Evolutionary conservation across 1,140 invertebrate genomes (phyloP).

Genomic region (Musca domestica): DNA sequence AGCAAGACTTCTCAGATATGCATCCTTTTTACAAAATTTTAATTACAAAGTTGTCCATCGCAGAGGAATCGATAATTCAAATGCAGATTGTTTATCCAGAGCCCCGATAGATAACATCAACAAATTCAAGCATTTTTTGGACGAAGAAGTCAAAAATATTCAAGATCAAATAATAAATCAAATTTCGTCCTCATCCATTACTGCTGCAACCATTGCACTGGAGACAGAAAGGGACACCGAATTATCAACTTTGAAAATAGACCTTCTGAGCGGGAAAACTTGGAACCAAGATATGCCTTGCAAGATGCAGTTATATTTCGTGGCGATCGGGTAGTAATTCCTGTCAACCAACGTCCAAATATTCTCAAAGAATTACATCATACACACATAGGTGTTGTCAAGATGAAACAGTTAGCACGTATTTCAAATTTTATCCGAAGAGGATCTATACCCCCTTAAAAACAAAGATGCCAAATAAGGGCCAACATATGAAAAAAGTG

Average conservation of each 20-base stretch:
- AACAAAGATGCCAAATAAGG: no score
- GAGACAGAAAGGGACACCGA: slow-evolving; percentile 7
- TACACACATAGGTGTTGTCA: no score
- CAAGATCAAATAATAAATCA: no score
- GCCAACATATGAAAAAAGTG: no score
- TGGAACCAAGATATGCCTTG: background rate
- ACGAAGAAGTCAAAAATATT: slow-evolving; percentile 19
- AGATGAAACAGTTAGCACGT: slow-evolving; percentile 12
- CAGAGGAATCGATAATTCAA: slow-evolving; percentile 21
- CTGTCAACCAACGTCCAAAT: background rate
- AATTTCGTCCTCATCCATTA: no score
- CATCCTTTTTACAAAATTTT: no score
- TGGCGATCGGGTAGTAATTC: background rate
- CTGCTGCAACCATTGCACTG: background rate
- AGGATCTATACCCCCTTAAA: no score
- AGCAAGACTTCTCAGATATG: no score
- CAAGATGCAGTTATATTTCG: background rate
- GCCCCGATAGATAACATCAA: no score
- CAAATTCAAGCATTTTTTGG: no score
- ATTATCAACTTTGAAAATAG: no score
- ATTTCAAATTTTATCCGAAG: background rate
- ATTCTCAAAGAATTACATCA: background rate
- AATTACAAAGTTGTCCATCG: background rate
- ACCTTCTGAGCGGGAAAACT: background rate
- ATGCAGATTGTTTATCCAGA: no score